Percentiles rank a stretch among this genome's conserved stretches.
These are phyloP conservation scores for Takifugu bimaculatus DNA, from an alignment of 2,113 vertebrate species.

Conservation along the genomic window DNA sequence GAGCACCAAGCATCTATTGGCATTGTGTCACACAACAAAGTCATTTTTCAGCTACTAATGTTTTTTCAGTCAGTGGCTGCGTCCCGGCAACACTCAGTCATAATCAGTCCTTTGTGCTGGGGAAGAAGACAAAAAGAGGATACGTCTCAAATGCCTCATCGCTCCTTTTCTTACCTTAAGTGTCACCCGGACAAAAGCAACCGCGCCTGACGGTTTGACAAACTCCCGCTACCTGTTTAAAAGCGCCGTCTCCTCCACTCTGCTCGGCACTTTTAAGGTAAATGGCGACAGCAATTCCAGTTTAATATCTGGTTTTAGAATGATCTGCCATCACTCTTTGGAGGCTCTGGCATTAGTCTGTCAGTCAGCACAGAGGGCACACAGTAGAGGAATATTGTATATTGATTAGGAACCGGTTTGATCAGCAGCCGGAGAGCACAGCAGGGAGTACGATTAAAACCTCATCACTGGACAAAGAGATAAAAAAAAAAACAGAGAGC, in stretches of 20 bases:
- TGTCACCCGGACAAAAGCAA: constrained; percentile 73
- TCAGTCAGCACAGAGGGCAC: constrained; percentile 78
- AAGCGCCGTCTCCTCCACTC: background rate
- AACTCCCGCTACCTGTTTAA: constrained; percentile 79
- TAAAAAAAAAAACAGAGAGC: constrained; percentile 17
- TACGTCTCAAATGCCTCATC: constrained; percentile 61
- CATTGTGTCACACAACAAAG: constrained; percentile 70
- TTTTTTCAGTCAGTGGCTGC: constrained; percentile 40
- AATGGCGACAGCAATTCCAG: constrained; percentile 77
- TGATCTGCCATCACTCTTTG: constrained; percentile 84
- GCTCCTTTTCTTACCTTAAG: constrained; percentile 60
- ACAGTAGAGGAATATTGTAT: constrained; percentile 66
- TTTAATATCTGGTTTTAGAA: constrained; percentile 85
- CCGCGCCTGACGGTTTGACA: constrained; percentile 68
- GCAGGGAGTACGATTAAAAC: constrained; percentile 42
- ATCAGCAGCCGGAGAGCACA: constrained; percentile 36
- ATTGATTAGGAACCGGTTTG: constrained; percentile 56
- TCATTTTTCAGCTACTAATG: constrained; percentile 77
- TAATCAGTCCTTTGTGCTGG: constrained; percentile 77
- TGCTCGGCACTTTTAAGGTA: constrained; percentile 53
- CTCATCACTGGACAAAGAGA: constrained; percentile 27
- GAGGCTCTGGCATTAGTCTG: constrained; percentile 80
- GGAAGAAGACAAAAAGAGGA: constrained; percentile 68
- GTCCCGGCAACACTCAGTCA: constrained; percentile 21
- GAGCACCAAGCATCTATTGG: constrained; percentile 57